phyloP scores from a whole-genome alignment of 2,888 invertebrate species.

The Pyrrhosoma nymphula region DNA sequence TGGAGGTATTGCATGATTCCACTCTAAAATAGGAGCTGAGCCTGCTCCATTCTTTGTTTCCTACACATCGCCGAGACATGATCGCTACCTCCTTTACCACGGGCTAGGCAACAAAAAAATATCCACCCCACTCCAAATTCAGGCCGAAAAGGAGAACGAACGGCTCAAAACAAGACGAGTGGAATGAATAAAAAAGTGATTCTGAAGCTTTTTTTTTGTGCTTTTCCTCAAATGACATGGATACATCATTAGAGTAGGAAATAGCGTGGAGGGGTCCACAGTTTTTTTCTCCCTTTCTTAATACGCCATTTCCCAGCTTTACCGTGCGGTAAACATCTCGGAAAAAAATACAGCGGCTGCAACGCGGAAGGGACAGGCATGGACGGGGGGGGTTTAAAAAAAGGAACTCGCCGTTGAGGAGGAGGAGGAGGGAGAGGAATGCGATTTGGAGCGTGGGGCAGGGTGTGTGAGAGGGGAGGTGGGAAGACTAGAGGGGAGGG shows the following conservation, averaged over 20 bases:
- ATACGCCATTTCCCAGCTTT: neutral
- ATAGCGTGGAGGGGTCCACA: too few species aligned
- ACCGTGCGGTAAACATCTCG: neutral
- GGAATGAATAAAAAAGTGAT: neutral
- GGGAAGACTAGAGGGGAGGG: neutral
- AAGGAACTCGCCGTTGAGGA: neutral
- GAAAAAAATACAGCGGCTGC: neutral
- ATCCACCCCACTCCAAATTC: neutral
- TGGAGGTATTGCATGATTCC: too few species aligned
- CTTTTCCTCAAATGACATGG: neutral
- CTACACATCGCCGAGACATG: neutral
- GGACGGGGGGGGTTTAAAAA: neutral
- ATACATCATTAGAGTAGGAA: neutral
- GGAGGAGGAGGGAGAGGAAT: neutral
- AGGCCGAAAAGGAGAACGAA: neutral
- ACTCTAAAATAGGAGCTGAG: too few species aligned
- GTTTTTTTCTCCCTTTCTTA: too few species aligned
- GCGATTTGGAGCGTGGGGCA: neutral
- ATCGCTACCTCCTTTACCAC: neutral
- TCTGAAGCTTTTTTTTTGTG: neutral
- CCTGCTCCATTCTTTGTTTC: too few species aligned
- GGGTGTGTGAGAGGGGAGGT: neutral
- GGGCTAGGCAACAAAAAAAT: neutral
- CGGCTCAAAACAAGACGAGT: neutral
- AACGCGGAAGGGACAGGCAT: slow-evolving; percentile 1